phyloP scores from a whole-genome alignment of 2,113 vertebrate species.

The Podocnemis expansa region DNA sequence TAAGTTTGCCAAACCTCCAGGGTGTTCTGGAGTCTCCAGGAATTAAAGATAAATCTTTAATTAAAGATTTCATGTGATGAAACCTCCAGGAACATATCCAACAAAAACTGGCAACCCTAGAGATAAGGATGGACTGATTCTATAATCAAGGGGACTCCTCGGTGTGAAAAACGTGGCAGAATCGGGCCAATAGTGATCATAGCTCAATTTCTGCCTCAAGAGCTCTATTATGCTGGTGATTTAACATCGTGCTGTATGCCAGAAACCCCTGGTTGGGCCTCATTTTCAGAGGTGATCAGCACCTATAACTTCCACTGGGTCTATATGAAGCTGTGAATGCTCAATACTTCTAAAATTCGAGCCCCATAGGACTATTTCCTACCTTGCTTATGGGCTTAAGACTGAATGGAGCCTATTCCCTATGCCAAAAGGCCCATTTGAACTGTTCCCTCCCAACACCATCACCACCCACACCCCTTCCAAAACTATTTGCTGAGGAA shows the following conservation, averaged over 20 bases:
- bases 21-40: too few relatives aligned
- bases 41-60: too few relatives aligned
- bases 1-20: too few relatives aligned
- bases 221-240: background rate
- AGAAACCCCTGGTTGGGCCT: background rate
- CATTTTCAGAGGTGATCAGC: background rate
- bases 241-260: background rate
- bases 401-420: background rate
- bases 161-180: background rate
- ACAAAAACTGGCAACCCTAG: background rate
- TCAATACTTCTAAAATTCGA: background rate
- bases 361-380: background rate
- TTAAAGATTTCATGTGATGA: too few relatives aligned
- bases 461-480: background rate
- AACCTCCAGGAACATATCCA: too few relatives aligned
- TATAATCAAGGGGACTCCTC: background rate
- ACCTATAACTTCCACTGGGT: background rate
- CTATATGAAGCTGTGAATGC: background rate
- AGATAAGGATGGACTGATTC: background rate
- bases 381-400: background rate
- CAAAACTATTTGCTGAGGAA: conserved; percentile 5
- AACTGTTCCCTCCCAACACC: background rate
- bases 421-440: background rate
- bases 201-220: background rate
- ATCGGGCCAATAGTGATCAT: background rate